Percentiles rank a stretch among this genome's conserved stretches.
Conservation (phyloP, 2,113 vertebrate genomes). For the Limanda limanda region DNA sequence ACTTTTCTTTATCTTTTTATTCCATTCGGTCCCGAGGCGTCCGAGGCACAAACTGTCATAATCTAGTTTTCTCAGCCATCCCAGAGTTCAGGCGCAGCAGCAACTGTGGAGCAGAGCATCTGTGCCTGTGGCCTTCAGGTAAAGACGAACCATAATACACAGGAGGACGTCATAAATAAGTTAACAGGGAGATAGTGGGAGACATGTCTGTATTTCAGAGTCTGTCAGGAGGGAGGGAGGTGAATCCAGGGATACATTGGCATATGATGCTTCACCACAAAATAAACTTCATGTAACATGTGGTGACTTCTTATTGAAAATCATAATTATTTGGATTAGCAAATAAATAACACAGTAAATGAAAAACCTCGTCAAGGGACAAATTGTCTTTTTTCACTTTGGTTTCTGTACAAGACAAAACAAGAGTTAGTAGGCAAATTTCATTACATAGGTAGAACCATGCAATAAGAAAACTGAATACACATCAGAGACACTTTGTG, state of each 20-base stretch:
- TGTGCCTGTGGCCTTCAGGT: conserved; percentile 7
- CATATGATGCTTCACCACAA: background rate
- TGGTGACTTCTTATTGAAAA: too few species aligned
- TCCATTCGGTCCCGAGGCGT: background rate
- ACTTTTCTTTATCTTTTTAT: background rate
- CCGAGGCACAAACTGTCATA: conserved; percentile 12
- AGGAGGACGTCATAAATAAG: conserved; percentile 3
- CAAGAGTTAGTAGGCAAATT: background rate
- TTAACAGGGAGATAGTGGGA: background rate
- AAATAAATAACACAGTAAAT: too few species aligned
- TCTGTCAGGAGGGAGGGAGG: background rate
- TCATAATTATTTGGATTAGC: background rate
- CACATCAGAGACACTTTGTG: background rate
- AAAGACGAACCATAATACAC: conserved; percentile 16
- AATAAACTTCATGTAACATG: background rate
- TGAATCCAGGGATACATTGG: background rate
- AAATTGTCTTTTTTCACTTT: background rate
- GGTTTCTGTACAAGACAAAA: background rate
- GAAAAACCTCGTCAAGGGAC: too few species aligned
- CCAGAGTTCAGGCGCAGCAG: conserved; percentile 19
- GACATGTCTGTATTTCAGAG: background rate
- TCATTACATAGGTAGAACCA: too few species aligned
- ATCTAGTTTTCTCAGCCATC: conserved; percentile 23
- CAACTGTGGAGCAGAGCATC: background rate
- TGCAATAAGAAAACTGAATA: background rate